Evolutionary conservation across 2,888 invertebrate genomes (phyloP).

Genomic region (Saturnia pavonia): DNA sequence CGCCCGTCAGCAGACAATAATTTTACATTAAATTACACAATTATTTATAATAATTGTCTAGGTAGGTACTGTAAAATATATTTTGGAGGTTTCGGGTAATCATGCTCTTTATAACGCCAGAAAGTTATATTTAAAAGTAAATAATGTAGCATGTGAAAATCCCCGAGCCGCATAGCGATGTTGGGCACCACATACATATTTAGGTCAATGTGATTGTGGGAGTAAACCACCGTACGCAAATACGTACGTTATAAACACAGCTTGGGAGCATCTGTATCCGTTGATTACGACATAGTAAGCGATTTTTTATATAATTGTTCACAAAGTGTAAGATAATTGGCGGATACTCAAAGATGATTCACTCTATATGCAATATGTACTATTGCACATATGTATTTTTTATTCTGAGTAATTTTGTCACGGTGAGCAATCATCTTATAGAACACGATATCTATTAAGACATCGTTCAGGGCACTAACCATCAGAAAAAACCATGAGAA

Average conservation of each 20-base stretch:
- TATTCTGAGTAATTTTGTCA: neutral
- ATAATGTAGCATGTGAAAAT: conserved; percentile 16
- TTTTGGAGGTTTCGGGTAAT: neutral
- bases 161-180: conserved; percentile 9
- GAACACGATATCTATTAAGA: too few species aligned
- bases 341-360: conserved; percentile 10
- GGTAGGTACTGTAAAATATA: neutral
- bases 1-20: too few species aligned
- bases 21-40: too few species aligned
- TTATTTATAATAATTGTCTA: neutral
- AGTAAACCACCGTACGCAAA: conserved; percentile 46
- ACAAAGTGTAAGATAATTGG: conserved; percentile 14
- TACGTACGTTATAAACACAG: conserved; percentile 42
- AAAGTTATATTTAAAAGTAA: conserved; percentile 13
- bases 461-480: too few species aligned
- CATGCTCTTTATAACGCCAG: conserved; percentile 32
- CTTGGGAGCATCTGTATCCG: conserved; percentile 38
- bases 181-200: conserved; percentile 28
- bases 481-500: too few species aligned
- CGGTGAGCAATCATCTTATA: neutral
- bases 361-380: neutral
- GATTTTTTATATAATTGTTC: conserved; percentile 12
- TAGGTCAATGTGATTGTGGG: conserved; percentile 57
- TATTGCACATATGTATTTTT: neutral
- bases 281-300: conserved; percentile 35